Evolutionary conservation across 1,140 invertebrate genomes (phyloP), one percentile per base, ranked within the genome.

Genomic region (Anoplolepis gracilipes): DNA sequence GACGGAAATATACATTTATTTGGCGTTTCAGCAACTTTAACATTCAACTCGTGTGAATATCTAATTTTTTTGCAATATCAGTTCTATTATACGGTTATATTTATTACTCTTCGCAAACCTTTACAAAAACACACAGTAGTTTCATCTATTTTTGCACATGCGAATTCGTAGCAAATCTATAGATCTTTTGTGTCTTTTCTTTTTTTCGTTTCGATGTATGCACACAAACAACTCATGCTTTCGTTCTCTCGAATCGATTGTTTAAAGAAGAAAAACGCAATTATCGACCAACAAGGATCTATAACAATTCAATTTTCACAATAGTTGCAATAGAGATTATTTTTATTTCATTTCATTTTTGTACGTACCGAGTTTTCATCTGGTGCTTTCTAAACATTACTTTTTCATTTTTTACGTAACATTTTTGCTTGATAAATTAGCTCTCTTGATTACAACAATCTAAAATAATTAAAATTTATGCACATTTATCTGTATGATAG

Each of bases 81-180:
- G 4, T 49, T 49, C 19, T 19, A 49, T 49, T 67, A 46, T 25
- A 39, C n/a, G n/a, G n/a, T n/a, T n/a, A n/a, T n/a, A n/a, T n/a
- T n/a, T n/a, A n/a, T n/a, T n/a, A n/a, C 11, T 59, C 1, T 19
- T 30, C 67, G 25, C 72, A 72, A 57, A 72, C 11, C 8, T 59
- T 19, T 53, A 49, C 16, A 39, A 82, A 82, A 82, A 82, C 61
- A 73, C 19, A 72, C 65, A 49, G 16, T 19, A 19, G 16, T 79
- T 79, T 22, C 22, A 59, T 55, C 30, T 39, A 69, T 55, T 69
- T 79, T 79, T 69, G 16, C 64, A 69, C 46, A 79, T 69, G 30
- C n/a, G 53, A 55, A 79, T 69, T 69, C 77, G 55, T 67, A 36
- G 8, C 8, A 42, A 22, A 39, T 79, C 16, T 69, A 69, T 79